A percentile compares a stretch with the other conserved stretches of the same genome.
These are phyloP conservation scores for Dromococcyx pavoninus DNA, from an alignment of 2,797 vertebrate genomes.

Conservation along the genomic window DNA sequence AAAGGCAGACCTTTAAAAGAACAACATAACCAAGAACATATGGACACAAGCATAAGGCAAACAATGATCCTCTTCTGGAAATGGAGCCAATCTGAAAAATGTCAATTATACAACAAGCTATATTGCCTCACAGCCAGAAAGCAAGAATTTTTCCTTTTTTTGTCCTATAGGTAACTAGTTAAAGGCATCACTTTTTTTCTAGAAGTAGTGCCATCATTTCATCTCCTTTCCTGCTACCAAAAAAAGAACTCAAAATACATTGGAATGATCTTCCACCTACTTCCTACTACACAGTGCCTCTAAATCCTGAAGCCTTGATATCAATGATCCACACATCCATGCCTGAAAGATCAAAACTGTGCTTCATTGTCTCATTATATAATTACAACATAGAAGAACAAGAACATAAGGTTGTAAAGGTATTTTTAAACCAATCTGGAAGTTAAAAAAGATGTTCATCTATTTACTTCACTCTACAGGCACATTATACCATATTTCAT, in stretches of 20 bases:
- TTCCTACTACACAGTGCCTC: neutral
- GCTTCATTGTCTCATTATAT: neutral
- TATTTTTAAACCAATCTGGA: neutral
- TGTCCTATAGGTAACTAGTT: fast-evolving
- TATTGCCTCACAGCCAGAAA: neutral
- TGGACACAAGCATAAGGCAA: neutral
- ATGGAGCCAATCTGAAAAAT: neutral
- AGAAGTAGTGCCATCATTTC: neutral
- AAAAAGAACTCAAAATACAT: neutral
- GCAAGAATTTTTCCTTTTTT: neutral
- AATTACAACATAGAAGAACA: neutral
- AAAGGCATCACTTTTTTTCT: neutral
- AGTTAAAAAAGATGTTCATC: neutral
- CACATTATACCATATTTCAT: neutral
- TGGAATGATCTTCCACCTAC: neutral
- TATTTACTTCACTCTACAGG: neutral
- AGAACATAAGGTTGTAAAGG: neutral
- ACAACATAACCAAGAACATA: fast-evolving
- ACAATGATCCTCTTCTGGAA: neutral
- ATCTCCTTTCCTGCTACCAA: neutral
- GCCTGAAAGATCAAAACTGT: neutral
- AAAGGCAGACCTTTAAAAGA: neutral
- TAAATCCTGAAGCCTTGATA: neutral
- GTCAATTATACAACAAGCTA: neutral
- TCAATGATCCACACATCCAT: neutral